Percentiles rank a stretch among this genome's conserved stretches.
Conservation (phyloP, 2,888 invertebrate species). For the Watsonalla cultraria region DNA sequence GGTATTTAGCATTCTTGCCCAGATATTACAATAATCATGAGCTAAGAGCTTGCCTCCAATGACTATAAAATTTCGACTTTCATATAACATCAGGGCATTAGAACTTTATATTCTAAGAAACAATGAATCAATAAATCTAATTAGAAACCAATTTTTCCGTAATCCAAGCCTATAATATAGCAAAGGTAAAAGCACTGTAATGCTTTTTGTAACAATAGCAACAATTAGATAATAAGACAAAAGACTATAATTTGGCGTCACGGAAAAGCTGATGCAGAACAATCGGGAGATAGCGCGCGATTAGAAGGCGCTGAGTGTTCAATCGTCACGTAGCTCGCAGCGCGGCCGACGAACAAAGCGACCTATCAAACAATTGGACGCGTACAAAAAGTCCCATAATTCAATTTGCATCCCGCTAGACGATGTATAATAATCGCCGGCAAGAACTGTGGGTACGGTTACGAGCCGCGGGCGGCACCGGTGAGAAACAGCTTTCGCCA, state of each 20-base stretch:
- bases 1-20: conserved; percentile 12
- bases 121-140: conserved; percentile 6
- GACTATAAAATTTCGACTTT: too few species aligned
- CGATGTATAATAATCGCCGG: conserved; percentile 55
- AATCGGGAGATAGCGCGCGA: conserved; percentile 59
- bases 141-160: conserved; percentile 26
- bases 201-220: conserved; percentile 65
- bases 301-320: conserved; percentile 66
- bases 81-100: background rate
- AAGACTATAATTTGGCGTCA: conserved; percentile 70
- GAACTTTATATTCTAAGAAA: conserved; percentile 12
- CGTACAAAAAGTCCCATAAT: conserved; percentile 76
- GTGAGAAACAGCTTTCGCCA: conserved; percentile 72
- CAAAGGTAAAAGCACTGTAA: conserved; percentile 41
- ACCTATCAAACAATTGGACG: conserved; percentile 68
- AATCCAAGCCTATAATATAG: conserved; percentile 28
- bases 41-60: too few species aligned
- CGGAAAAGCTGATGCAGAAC: conserved; percentile 62
- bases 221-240: conserved; percentile 73
- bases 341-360: conserved; percentile 70
- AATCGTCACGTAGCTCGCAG: conserved; percentile 65
- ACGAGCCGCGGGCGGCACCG: conserved; percentile 55
- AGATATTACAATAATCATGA: background rate
- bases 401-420: conserved; percentile 78
- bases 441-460: conserved; percentile 60